Conservation (phyloP, 2,797 vertebrate species). For the Molossus molossus region DNA sequence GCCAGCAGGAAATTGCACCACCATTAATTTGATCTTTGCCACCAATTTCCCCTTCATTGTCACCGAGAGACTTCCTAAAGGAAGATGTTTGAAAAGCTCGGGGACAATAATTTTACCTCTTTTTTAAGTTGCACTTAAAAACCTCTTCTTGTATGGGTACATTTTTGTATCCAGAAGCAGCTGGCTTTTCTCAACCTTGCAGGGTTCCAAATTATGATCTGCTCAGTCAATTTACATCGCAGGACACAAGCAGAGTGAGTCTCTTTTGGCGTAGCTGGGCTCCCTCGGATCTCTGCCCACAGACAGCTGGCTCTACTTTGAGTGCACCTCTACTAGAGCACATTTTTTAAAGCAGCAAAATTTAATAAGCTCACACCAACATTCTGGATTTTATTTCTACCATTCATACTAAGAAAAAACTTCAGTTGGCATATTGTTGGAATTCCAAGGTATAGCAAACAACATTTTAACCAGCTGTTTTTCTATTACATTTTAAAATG, state of each 20-base stretch:
- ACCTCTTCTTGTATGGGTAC: neutral
- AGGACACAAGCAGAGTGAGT: neutral
- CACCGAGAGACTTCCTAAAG: neutral
- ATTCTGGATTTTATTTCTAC: neutral
- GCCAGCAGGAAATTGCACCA: neutral
- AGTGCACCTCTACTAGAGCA: neutral
- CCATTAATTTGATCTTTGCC: neutral
- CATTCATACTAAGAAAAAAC: neutral
- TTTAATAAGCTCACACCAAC: neutral
- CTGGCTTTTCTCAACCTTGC: neutral
- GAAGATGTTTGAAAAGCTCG: constrained; percentile 13
- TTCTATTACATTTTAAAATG: neutral
- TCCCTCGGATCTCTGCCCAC: neutral
- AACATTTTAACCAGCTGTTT: neutral
- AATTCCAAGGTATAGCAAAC: neutral
- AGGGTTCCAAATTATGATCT: neutral
- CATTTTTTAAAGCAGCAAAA: neutral
- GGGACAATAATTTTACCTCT: neutral
- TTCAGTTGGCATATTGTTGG: neutral
- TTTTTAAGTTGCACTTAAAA: constrained; percentile 35
- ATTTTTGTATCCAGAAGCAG: neutral
- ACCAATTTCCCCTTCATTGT: neutral
- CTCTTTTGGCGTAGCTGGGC: neutral
- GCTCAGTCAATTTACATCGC: neutral
- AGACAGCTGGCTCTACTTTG: neutral